Evolutionary conservation across 1,140 invertebrate genomes (phyloP).

Genomic region (Leptoteleia sp.): DNA sequence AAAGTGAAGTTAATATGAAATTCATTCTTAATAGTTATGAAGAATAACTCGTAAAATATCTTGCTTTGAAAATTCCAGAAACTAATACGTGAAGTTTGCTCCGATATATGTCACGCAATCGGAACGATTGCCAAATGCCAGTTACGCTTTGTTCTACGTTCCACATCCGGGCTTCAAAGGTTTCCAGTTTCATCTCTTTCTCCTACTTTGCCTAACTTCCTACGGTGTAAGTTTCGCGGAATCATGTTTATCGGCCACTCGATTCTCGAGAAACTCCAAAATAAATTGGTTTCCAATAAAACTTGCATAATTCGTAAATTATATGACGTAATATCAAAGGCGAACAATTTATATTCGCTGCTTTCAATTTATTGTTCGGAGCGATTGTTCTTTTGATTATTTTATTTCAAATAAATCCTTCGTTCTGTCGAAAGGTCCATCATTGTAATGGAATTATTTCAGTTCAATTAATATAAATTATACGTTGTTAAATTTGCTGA

Average conservation of each 20-base stretch:
- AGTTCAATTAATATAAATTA: too few species aligned
- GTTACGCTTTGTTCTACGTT: conserved; percentile 66
- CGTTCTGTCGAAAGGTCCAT: too few species aligned
- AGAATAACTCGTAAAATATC: conserved; percentile 43
- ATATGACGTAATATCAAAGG: conserved; percentile 61
- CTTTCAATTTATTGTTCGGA: conserved; percentile 45
- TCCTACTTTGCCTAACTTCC: conserved; percentile 58
- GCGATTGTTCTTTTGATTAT: conserved; percentile 31
- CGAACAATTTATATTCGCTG: conserved; percentile 47
- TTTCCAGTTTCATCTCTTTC: conserved; percentile 55
- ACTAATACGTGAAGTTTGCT: conserved; percentile 63
- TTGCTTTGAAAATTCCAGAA: conserved; percentile 51
- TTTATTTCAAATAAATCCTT: too few species aligned
- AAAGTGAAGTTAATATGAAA: conserved; percentile 23
- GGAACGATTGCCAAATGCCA: conserved; percentile 62
- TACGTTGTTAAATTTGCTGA: too few species aligned
- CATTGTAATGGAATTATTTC: too few species aligned
- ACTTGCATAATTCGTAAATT: conserved; percentile 60
- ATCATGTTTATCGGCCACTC: conserved; percentile 62
- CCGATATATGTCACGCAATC: conserved; percentile 60
- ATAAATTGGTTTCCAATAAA: conserved; percentile 67
- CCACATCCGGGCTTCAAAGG: conserved; percentile 64
- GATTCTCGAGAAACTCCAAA: conserved; percentile 52
- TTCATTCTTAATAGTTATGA: conserved; percentile 16
- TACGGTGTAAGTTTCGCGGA: conserved; percentile 40